Conservation (phyloP, 2,888 invertebrate genomes). For the Eucera pruinosa region DNA sequence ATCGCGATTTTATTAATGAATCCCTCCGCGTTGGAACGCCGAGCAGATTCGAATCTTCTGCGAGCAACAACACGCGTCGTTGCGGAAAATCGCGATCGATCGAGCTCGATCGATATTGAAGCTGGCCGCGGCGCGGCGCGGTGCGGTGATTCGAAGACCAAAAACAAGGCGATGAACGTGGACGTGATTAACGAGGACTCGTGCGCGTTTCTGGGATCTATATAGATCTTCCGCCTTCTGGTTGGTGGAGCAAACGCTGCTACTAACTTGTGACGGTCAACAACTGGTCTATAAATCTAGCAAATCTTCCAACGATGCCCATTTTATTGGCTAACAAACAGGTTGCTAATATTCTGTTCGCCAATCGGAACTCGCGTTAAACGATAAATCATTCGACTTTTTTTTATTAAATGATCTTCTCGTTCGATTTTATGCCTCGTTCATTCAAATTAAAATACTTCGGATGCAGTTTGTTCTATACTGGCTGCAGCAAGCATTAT, state of each 20-base stretch:
- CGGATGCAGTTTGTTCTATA: too few species aligned
- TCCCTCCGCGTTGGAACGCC: not conserved
- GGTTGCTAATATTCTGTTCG: slow-evolving; percentile 77
- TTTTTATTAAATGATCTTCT: slow-evolving; percentile 13
- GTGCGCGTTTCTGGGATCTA: not conserved
- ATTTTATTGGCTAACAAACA: slow-evolving; percentile 80
- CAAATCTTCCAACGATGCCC: slow-evolving; percentile 77
- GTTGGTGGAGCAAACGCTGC: too few species aligned
- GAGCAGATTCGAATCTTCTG: slow-evolving; percentile 40
- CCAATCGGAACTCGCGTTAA: slow-evolving; percentile 75
- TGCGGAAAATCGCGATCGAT: slow-evolving; percentile 21
- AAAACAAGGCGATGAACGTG: slow-evolving; percentile 45
- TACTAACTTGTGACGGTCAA: not conserved
- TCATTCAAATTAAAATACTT: too few species aligned
- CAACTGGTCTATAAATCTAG: slow-evolving; percentile 77
- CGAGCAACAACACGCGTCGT: not conserved
- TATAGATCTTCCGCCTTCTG: not conserved
- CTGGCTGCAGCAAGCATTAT: too few species aligned
- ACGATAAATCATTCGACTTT: slow-evolving; percentile 60
- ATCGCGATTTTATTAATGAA: slow-evolving; percentile 45
- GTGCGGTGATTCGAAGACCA: slow-evolving; percentile 37
- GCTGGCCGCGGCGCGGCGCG: too few species aligned
- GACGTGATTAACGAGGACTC: slow-evolving; percentile 42
- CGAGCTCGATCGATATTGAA: not conserved
- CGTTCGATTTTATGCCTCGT: not conserved